These are phyloP conservation scores for Orycteropus afer DNA, from an alignment of 2,113 vertebrate genomes.

Conservation along the genomic window DNA sequence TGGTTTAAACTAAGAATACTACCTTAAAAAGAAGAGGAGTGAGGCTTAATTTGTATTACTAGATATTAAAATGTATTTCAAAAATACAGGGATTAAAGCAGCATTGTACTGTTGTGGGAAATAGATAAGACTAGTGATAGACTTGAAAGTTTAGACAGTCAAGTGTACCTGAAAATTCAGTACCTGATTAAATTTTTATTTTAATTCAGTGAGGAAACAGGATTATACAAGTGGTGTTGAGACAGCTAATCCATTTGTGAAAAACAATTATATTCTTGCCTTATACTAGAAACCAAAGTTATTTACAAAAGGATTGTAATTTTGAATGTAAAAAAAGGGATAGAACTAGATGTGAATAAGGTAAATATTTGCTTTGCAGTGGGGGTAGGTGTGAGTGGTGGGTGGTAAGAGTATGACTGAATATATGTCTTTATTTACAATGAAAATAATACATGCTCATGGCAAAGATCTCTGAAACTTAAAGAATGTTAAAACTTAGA, in stretches of 20 bases:
- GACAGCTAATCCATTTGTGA: background rate
- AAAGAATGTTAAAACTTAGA: background rate
- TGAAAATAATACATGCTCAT: background rate
- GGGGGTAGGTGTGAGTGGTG: too few species aligned
- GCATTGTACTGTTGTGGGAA: background rate
- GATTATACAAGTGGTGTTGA: background rate
- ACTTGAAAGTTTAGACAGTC: background rate
- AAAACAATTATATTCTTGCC: background rate
- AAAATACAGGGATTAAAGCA: background rate
- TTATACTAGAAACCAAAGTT: background rate
- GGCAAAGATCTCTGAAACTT: background rate
- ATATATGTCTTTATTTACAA: background rate
- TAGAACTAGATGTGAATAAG: background rate
- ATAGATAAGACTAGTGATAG: background rate
- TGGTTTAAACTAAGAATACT: background rate
- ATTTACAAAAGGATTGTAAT: background rate
- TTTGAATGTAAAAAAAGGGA: background rate
- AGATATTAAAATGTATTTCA: background rate
- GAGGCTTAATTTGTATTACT: background rate
- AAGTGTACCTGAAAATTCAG: background rate
- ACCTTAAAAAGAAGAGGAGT: background rate
- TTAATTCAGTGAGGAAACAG: background rate
- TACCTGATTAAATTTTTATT: background rate
- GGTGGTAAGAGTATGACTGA: background rate
- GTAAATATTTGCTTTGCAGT: background rate